Evolutionary conservation across 2,888 invertebrate species (phyloP).

Genomic region (Cinara cedri): DNA sequence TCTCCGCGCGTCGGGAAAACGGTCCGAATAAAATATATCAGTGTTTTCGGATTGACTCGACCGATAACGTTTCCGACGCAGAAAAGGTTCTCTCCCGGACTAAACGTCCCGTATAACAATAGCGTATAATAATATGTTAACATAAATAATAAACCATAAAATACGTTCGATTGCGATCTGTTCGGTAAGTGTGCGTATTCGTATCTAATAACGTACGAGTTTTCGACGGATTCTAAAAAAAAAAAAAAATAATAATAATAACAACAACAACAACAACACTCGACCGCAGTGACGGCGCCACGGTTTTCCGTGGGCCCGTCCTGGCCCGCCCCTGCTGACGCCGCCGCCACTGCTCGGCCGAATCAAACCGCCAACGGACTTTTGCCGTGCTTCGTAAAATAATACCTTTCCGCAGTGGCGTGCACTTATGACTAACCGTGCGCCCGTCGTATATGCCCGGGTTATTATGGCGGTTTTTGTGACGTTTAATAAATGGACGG

Average conservation of each 20-base stretch:
- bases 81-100: neutral
- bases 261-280: no score
- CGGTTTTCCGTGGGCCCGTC: no score
- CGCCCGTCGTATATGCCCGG: no score
- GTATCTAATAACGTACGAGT: neutral
- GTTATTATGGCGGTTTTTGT: no score
- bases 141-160: constrained; percentile 43
- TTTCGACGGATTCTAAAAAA: neutral
- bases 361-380: no score
- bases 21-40: constrained; percentile 23
- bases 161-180: constrained; percentile 46
- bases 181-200: neutral
- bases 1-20: constrained; percentile 14
- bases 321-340: no score
- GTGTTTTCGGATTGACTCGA: constrained; percentile 19
- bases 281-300: no score
- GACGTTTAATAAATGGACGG: no score
- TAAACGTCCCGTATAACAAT: constrained; percentile 2
- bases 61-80: constrained; percentile 25
- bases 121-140: constrained; percentile 10
- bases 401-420: no score
- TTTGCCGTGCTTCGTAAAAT: no score
- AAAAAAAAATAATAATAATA: neutral
- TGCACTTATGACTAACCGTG: no score
- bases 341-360: no score